phyloP scores from a whole-genome alignment of 1,140 invertebrate species.

The Drosophila guanche region DNA sequence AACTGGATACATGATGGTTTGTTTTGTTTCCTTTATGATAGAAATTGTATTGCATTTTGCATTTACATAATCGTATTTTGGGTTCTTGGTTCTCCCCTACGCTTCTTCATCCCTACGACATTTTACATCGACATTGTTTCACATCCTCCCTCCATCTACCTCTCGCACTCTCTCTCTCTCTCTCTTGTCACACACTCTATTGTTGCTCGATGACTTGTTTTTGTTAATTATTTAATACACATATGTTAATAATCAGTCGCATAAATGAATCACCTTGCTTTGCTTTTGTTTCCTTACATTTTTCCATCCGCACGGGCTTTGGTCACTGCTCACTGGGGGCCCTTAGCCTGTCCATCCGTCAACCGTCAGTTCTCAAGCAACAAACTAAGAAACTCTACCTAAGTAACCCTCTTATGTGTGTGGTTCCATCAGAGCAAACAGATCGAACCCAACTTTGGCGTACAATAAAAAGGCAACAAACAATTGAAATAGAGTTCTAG shows the following conservation, averaged over 20 bases:
- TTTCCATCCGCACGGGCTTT: slow-evolving; percentile 10
- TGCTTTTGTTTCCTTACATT: slow-evolving; percentile 35
- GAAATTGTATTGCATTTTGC: slow-evolving; percentile 1
- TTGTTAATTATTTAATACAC: slow-evolving; percentile 60
- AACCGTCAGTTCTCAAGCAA: no score
- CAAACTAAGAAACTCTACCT: no score
- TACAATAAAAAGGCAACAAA: no score
- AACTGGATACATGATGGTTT: slow-evolving; percentile 1
- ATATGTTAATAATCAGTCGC: slow-evolving; percentile 82
- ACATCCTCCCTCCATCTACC: slow-evolving; percentile 12
- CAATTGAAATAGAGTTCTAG: no score
- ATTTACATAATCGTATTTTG: background rate
- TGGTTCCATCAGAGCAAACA: no score
- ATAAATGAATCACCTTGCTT: slow-evolving; percentile 81
- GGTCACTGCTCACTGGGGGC: no score
- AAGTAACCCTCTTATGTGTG: no score
- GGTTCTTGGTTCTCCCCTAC: slow-evolving; percentile 37
- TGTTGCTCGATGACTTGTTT: slow-evolving; percentile 12
- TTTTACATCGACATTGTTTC: slow-evolving; percentile 6
- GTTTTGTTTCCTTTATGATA: background rate
- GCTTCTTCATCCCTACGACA: slow-evolving; percentile 27
- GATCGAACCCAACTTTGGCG: no score
- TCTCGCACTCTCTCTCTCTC: slow-evolving; percentile 4
- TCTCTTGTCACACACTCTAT: background rate
- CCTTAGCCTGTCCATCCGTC: no score